phyloP scores from a whole-genome alignment of 2,113 vertebrate species.

The Sporophila hypoxantha region DNA sequence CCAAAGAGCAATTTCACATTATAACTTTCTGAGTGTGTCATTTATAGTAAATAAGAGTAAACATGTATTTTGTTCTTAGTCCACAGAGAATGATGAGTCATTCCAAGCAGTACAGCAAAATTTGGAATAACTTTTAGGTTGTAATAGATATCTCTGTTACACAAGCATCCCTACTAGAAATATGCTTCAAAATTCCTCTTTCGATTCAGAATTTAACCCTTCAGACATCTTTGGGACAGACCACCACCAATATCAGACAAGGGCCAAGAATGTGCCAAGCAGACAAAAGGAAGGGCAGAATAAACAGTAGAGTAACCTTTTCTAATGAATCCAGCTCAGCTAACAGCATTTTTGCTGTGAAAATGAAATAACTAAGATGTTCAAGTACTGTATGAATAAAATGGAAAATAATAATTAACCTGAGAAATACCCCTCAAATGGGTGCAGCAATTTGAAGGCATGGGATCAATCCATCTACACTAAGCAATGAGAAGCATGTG shows the following conservation, averaged over 20 bases:
- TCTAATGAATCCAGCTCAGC: not conserved
- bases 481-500: not conserved
- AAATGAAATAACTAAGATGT: not conserved
- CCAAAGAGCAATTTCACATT: not conserved
- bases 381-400: not conserved
- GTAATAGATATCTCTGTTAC: not conserved
- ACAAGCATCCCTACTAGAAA: not conserved
- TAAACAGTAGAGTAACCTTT: not conserved
- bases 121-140: not conserved
- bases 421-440: not conserved
- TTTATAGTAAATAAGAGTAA: not conserved
- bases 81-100: not conserved
- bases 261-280: not conserved
- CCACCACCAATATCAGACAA: not conserved
- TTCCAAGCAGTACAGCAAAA: not conserved
- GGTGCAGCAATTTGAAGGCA: not conserved
- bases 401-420: not conserved
- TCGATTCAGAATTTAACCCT: not conserved
- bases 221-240: not conserved
- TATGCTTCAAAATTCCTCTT: not conserved
- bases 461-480: not conserved
- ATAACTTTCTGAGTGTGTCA: not conserved
- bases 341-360: not conserved
- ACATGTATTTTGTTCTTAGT: not conserved
- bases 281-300: not conserved